Base-by-base conservation (phyloP, 92 coral and sea anemone species). In the Zoanthus solanderi region DNA sequence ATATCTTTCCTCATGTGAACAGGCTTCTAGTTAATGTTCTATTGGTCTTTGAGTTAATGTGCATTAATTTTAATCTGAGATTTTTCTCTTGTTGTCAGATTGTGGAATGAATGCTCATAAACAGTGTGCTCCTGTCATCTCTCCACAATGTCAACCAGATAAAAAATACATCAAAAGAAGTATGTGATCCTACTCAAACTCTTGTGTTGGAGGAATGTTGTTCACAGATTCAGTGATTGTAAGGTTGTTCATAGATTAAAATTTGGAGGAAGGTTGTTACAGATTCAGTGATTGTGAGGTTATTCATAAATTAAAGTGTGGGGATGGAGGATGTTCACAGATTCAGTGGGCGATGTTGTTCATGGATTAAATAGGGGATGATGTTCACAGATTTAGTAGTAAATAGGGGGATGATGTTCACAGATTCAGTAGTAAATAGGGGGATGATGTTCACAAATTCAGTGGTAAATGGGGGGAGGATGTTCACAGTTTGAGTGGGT, bases 91-190 rank as follows among this genome's bases (percentile, higher is more conserved):
- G 42, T 37, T 37, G 42, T 37, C 2, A 37, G 42, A 37, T 34
- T 97, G 99, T 78, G 99, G 99, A 73, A 89, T 94, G 85, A 97
- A 97, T 83, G 98, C 96, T 37, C 99, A 97, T 84, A 97, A 95
- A 75, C 99, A 97, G 78, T 97, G 99, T 76, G 89, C 91, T 68
- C 81, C 74, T 48, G 90, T 92, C 5, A 72, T 88, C 37, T 88
- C 90, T 2, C 81, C 90, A 2, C 87, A 93, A 57, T 97, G 99
- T 88, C 91, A 92, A 76, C 99, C 99, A 11, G 97, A 97, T 92
- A 95, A 94, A 85, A 97, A 95, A 87, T 93, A 93, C 67, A 92
- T 97, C 8, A 90, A 92, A 87, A 94, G 99, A 95, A 96, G 99
- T 96, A 63, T 11, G 92, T 56, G 58, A 60, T 53, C 71, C 18